Evolutionary conservation across 2,888 invertebrate genomes (phyloP).

Genomic region (Philonicus albiceps): DNA sequence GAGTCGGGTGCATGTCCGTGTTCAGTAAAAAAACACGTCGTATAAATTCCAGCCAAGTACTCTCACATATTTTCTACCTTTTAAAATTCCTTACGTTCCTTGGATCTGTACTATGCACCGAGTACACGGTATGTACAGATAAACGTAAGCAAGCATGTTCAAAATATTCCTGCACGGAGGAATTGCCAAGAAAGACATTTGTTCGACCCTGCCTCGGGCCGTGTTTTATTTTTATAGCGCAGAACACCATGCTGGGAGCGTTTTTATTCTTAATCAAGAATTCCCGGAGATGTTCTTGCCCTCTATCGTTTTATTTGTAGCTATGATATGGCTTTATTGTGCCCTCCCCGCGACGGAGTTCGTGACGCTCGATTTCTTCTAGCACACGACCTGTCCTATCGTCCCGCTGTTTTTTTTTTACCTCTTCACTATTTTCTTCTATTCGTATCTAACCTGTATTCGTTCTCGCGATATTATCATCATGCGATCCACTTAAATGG

Average conservation of each 20-base stretch:
- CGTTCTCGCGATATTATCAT: background rate
- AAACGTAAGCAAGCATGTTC: background rate
- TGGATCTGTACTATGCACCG: background rate
- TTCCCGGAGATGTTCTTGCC: conserved; percentile 11
- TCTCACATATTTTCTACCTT: conserved; percentile 9
- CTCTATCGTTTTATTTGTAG: background rate
- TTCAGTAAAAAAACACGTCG: background rate
- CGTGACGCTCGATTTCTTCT: background rate
- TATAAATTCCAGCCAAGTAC: background rate
- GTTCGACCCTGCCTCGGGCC: background rate
- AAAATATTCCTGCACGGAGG: background rate
- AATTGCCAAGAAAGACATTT: background rate
- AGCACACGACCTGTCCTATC: background rate
- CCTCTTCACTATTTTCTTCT: background rate
- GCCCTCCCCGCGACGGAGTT: background rate
- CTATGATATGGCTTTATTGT: conserved; percentile 9
- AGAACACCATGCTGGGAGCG: conserved; percentile 13
- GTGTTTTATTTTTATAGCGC: conserved; percentile 26
- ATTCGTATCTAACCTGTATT: background rate
- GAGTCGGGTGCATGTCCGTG: background rate
- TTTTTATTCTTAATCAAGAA: conserved; percentile 32
- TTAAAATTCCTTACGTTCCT: background rate
- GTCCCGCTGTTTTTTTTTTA: background rate
- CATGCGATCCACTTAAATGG: background rate
- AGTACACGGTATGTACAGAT: background rate